A percentile compares a stretch with the other conserved stretches of the same genome.
These are phyloP conservation scores for Agonopterix heracliana DNA, from an alignment of 2,888 invertebrate species.

Conservation along the genomic window DNA sequence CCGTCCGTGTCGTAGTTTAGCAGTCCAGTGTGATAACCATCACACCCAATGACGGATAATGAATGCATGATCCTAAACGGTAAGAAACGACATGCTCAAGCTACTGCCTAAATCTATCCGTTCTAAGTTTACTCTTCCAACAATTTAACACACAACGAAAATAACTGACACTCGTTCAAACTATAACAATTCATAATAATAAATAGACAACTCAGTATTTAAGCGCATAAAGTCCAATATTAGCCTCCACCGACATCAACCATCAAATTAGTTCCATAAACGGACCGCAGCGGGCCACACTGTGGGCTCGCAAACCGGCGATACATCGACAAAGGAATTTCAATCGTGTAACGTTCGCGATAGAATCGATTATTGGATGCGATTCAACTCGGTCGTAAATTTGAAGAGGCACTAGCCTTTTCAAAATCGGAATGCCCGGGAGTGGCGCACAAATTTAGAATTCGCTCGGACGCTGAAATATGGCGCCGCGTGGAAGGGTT, in stretches of 20 bases:
- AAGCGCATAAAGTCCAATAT: conserved; percentile 9
- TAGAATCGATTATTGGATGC: conserved; percentile 30
- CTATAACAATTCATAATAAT: neutral
- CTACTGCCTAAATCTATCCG: too few species aligned
- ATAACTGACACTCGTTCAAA: neutral
- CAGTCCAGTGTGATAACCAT: too few species aligned
- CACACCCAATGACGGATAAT: too few species aligned
- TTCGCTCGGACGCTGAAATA: conserved; percentile 39
- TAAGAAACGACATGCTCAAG: too few species aligned
- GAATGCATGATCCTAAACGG: too few species aligned
- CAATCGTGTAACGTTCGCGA: conserved; percentile 19
- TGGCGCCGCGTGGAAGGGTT: conserved; percentile 20
- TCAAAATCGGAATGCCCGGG: conserved; percentile 49
- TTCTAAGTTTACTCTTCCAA: neutral
- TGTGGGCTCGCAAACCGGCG: conserved; percentile 14
- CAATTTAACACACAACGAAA: neutral
- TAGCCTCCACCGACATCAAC: conserved; percentile 24
- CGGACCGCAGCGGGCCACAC: conserved; percentile 20
- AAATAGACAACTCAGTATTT: neutral
- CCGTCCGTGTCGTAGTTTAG: too few species aligned
- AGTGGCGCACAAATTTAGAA: conserved; percentile 54
- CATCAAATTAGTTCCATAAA: conserved; percentile 37
- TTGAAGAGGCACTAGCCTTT: conserved; percentile 54
- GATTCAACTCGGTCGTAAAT: conserved; percentile 34
- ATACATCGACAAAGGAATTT: conserved; percentile 17